These are phyloP conservation scores for Eristalis tenax DNA, from an alignment of 2,888 invertebrate species.

Conservation along the genomic window DNA sequence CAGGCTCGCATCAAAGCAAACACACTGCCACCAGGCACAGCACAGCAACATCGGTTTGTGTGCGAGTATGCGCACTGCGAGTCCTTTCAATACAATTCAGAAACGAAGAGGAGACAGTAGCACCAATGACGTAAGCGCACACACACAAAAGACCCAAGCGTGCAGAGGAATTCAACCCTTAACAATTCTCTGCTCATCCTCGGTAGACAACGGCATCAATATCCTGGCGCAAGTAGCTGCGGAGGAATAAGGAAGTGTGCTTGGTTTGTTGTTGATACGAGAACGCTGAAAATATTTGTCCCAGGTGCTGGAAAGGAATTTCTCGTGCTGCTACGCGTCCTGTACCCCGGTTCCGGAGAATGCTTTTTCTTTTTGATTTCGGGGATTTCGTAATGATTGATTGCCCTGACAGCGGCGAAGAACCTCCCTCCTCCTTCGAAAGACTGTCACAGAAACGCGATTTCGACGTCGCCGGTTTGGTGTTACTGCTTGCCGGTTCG, in stretches of 20 bases:
- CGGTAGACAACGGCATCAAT: neutral
- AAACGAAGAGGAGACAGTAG: neutral
- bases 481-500: slow-evolving; percentile 15
- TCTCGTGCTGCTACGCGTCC: slow-evolving; percentile 5
- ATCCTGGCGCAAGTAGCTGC: neutral
- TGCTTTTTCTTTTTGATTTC: slow-evolving; percentile 68
- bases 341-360: slow-evolving; percentile 48
- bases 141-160: neutral
- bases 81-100: neutral
- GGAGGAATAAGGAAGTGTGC: slow-evolving; percentile 2
- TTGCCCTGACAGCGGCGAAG: slow-evolving; percentile 2
- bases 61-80: slow-evolving; percentile 45
- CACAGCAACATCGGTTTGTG: slow-evolving; percentile 11
- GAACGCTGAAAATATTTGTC: neutral
- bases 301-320: neutral
- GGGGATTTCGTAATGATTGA: slow-evolving; percentile 53
- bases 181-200: slow-evolving; percentile 10
- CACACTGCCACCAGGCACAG: slow-evolving; percentile 13
- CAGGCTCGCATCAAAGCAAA: slow-evolving; percentile 51
- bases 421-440: too few relatives aligned
- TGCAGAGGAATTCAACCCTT: slow-evolving; percentile 37
- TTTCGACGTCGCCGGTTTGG: neutral
- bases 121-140: neutral
- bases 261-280: neutral
- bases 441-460: neutral